Conservation (phyloP, 2,888 invertebrate genomes). For the Scaptomyza parva region DNA sequence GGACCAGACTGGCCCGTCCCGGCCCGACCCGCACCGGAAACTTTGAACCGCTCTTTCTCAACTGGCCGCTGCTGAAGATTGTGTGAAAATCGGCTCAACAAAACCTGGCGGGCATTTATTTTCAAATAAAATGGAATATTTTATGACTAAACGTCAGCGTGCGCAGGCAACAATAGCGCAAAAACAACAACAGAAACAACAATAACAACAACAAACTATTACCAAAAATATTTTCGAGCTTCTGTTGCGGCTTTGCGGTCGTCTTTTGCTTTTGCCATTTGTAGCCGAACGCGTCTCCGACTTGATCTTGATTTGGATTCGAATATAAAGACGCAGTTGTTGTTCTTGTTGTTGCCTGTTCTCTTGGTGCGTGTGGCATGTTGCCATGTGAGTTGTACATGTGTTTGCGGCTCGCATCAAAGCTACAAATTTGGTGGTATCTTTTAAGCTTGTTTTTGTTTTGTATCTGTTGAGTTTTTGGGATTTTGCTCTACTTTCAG, state of each 20-base stretch:
- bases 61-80: constrained; percentile 57
- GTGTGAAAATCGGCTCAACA: constrained; percentile 61
- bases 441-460: constrained; percentile 25
- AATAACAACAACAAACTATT: constrained; percentile 71
- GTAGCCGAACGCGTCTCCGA: constrained; percentile 50
- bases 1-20: constrained; percentile 57
- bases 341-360: constrained; percentile 28
- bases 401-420: constrained; percentile 74
- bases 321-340: constrained; percentile 46
- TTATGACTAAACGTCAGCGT: constrained; percentile 76
- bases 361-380: constrained; percentile 74
- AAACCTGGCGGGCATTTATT: constrained; percentile 55
- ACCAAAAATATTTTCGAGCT: constrained; percentile 72
- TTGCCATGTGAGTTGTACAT: constrained; percentile 79
- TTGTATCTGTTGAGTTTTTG: constrained; percentile 22
- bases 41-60: constrained; percentile 37
- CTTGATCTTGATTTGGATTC: constrained; percentile 52
- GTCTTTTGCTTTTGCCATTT: constrained; percentile 66
- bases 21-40: constrained; percentile 47
- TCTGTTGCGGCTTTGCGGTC: constrained; percentile 76
- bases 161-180: constrained; percentile 53
- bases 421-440: constrained; percentile 46
- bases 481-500: constrained; percentile 48
- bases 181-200: constrained; percentile 31
- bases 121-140: constrained; percentile 78